Evolutionary conservation across 2,113 vertebrate genomes (phyloP).

Genomic region (Origma solitaria): DNA sequence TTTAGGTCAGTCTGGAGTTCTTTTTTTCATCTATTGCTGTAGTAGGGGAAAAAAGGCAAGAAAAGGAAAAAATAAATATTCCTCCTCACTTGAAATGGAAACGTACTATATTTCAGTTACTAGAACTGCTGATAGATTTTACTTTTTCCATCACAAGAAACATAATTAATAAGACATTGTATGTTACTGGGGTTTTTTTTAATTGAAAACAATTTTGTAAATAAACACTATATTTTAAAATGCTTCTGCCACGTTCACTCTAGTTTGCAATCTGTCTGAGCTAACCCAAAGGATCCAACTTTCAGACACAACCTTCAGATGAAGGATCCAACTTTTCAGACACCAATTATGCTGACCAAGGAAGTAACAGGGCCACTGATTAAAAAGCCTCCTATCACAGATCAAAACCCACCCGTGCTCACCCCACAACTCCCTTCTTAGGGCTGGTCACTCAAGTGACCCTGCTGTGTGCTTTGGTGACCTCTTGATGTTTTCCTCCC

Average conservation of each 20-base stretch:
- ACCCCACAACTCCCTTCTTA: background rate
- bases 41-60: background rate
- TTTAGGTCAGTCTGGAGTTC: background rate
- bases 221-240: background rate
- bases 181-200: fast-evolving
- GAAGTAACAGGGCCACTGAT: background rate
- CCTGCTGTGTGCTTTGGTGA: background rate
- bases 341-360: background rate
- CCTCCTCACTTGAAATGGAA: background rate
- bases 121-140: background rate
- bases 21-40: background rate
- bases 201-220: background rate
- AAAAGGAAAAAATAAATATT: background rate
- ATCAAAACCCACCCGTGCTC: background rate
- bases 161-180: background rate
- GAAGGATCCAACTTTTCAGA: background rate
- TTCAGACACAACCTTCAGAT: background rate
- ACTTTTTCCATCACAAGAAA: background rate
- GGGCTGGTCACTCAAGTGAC: background rate
- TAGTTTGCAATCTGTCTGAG: background rate
- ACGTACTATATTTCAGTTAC: background rate
- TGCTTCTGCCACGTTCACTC: background rate
- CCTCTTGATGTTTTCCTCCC: background rate
- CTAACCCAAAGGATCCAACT: background rate
- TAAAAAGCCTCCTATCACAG: background rate